Conservation (phyloP, 2,113 vertebrate species). For the Chloropsis hardwickii region DNA sequence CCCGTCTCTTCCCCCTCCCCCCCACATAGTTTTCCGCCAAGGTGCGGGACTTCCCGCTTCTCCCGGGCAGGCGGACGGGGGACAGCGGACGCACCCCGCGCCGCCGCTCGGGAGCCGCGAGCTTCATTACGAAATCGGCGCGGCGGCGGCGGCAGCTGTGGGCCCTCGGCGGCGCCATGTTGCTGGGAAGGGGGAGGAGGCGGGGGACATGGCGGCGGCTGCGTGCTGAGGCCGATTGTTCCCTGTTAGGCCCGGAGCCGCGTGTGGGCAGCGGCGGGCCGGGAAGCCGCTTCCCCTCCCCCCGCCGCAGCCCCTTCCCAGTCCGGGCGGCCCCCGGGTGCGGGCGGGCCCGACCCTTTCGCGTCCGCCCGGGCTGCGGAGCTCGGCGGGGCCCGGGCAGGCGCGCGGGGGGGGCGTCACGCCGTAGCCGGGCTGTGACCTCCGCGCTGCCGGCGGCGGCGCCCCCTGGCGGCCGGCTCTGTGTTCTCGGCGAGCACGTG, state of each 20-base stretch:
- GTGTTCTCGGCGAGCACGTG: neutral
- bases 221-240: slow-evolving; percentile 78
- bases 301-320: neutral
- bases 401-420: neutral
- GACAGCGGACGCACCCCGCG: neutral
- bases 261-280: slow-evolving; percentile 74
- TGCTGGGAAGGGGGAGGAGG: slow-evolving; percentile 82
- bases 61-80: neutral
- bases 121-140: slow-evolving; percentile 37
- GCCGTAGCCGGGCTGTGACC: neutral
- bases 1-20: slow-evolving; percentile 9
- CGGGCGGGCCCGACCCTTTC: neutral
- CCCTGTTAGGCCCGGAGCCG: slow-evolving; percentile 80
- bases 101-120: neutral
- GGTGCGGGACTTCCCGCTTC: neutral
- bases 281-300: slow-evolving; percentile 28
- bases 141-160: slow-evolving; percentile 55
- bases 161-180: slow-evolving; percentile 86
- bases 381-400: neutral
- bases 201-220: slow-evolving; percentile 72
- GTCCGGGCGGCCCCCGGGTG: neutral
- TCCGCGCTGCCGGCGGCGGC: neutral
- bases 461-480: neutral
- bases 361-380: neutral
- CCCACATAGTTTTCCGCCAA: neutral